Percentiles rank a stretch among this genome's conserved stretches.
phyloP scores from a whole-genome alignment of 2,113 vertebrate species.

The Collichthys lucidus region DNA sequence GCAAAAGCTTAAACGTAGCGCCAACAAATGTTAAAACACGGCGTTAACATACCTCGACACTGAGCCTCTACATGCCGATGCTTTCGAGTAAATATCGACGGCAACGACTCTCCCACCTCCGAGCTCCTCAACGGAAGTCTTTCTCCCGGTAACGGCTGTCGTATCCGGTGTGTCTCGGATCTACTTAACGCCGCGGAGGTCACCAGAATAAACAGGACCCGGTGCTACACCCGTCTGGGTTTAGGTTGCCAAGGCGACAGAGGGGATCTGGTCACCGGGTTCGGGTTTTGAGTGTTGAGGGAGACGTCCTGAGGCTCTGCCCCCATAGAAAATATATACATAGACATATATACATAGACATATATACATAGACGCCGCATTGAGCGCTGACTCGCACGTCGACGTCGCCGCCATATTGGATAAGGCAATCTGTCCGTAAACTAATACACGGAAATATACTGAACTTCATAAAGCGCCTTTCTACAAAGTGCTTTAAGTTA shows the following conservation, averaged over 20 bases:
- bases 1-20: no score
- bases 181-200: background rate
- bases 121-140: slow-evolving; percentile 48
- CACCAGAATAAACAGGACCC: background rate
- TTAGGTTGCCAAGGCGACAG: background rate
- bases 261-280: background rate
- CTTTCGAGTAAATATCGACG: background rate
- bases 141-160: background rate
- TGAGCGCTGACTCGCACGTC: no score
- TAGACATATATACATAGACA: no score
- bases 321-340: no score
- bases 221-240: background rate
- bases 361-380: no score
- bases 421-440: no score
- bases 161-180: slow-evolving; percentile 35
- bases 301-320: background rate
- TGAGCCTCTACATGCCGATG: slow-evolving; percentile 29
- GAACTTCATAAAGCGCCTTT: no score
- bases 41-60: slow-evolving; percentile 35
- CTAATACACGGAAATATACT: no score
- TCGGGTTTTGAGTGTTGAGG: background rate
- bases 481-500: no score
- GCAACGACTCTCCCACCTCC: no score
- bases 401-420: no score
- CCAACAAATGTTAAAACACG: background rate